Percentiles rank a stretch among this genome's conserved stretches.
These are phyloP conservation scores for Sycophila texana DNA, from an alignment of 2,888 invertebrate species.

Conservation along the genomic window DNA sequence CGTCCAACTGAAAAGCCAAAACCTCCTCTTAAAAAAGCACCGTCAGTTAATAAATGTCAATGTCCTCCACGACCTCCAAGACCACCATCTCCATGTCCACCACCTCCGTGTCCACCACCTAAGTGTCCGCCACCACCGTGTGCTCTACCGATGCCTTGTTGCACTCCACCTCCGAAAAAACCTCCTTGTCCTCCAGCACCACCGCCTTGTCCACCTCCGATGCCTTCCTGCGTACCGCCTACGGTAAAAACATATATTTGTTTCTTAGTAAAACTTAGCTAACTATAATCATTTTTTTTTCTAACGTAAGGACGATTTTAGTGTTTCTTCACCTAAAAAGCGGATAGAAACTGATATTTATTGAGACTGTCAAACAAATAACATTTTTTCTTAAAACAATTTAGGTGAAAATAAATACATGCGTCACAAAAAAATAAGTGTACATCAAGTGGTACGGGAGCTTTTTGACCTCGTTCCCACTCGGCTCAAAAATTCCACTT, in stretches of 20 bases:
- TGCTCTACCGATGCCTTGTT: not conserved
- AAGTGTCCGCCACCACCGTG: not conserved
- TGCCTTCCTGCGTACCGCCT: slow-evolving; percentile 31
- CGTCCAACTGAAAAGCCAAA: too few species aligned
- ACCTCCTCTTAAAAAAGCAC: too few species aligned
- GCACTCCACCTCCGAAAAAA: not conserved
- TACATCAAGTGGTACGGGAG: too few species aligned
- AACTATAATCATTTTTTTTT: not conserved
- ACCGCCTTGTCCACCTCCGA: slow-evolving; percentile 8
- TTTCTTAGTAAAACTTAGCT: not conserved
- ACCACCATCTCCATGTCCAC: not conserved
- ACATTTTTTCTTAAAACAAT: not conserved
- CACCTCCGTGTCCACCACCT: not conserved
- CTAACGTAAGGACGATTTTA: not conserved
- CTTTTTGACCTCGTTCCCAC: too few species aligned
- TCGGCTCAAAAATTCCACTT: not conserved
- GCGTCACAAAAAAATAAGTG: too few species aligned
- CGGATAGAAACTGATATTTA: not conserved
- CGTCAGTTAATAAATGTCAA: too few species aligned
- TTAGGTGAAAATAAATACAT: not conserved
- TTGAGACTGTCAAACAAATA: not conserved
- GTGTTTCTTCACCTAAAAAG: not conserved
- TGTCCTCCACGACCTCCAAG: too few species aligned
- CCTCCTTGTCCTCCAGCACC: not conserved
- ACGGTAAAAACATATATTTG: not conserved